These are phyloP conservation scores for Hemitrygon akajei DNA, from an alignment of 2,797 vertebrate genomes.

Conservation along the genomic window DNA sequence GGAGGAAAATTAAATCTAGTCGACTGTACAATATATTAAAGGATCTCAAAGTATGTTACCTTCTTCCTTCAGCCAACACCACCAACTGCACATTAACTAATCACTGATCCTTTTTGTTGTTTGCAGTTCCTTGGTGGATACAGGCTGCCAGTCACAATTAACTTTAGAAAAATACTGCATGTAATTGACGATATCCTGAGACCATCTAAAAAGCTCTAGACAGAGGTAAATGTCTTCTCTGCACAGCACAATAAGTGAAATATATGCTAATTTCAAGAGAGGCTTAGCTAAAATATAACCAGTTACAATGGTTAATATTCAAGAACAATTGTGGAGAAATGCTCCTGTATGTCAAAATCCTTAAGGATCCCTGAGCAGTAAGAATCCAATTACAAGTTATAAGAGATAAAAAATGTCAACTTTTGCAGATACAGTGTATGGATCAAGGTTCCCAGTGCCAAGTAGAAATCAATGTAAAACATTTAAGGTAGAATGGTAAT, in stretches of 20 bases:
- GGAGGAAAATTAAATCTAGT: not conserved
- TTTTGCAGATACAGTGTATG: not conserved
- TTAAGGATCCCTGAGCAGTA: not conserved
- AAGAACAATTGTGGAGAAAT: not conserved
- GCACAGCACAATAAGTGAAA: not conserved
- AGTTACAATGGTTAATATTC: not conserved
- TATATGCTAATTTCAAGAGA: not conserved
- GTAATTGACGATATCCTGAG: not conserved
- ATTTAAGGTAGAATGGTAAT: not conserved
- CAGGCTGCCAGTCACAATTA: not conserved
- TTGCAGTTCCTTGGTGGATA: not conserved
- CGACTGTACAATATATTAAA: too few species aligned
- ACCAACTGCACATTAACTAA: not conserved
- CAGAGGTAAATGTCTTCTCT: not conserved
- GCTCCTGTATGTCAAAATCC: not conserved
- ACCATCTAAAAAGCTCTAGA: not conserved
- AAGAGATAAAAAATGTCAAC: not conserved
- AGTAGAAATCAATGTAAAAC: not conserved
- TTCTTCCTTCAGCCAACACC: not conserved
- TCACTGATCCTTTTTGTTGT: not conserved
- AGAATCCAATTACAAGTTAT: slow-evolving; percentile 26
- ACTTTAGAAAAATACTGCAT: not conserved
- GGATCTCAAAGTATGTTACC: not conserved
- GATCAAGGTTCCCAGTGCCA: not conserved
- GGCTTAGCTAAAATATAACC: not conserved